Percentiles rank a stretch among this genome's conserved stretches.
Conservation (phyloP, 2,797 vertebrate genomes). For the Hylomyscus alleni region DNA sequence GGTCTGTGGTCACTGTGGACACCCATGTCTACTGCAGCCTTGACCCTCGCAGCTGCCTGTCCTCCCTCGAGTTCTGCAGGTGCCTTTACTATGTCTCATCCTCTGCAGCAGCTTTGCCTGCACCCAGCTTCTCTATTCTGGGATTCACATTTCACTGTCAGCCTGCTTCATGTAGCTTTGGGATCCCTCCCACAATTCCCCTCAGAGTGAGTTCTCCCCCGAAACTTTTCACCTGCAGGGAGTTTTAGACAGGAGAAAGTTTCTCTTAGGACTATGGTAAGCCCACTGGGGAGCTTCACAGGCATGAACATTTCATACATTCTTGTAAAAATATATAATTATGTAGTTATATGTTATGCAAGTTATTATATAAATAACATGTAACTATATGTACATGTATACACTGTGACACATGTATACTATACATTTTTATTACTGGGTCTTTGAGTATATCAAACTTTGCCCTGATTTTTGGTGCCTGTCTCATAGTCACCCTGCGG, state of each 20-base stretch:
- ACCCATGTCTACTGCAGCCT: neutral
- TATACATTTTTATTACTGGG: neutral
- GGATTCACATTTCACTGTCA: neutral
- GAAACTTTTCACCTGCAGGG: neutral
- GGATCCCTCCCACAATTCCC: neutral
- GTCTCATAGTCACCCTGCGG: neutral
- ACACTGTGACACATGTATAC: neutral
- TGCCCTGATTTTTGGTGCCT: neutral
- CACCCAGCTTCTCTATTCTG: neutral
- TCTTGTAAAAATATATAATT: fast-evolving
- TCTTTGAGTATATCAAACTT: neutral
- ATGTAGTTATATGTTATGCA: neutral
- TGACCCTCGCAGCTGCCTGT: neutral
- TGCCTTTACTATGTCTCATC: neutral
- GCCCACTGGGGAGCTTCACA: neutral
- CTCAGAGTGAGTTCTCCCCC: neutral
- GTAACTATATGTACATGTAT: neutral
- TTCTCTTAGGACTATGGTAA: neutral
- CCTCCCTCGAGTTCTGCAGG: neutral
- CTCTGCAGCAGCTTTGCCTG: neutral
- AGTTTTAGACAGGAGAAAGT: neutral
- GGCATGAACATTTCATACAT: neutral
- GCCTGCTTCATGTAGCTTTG: neutral
- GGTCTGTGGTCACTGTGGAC: neutral
- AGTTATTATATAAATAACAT: neutral